phyloP scores from a whole-genome alignment of 2,888 invertebrate species.

The Megastigmus dorsalis region DNA sequence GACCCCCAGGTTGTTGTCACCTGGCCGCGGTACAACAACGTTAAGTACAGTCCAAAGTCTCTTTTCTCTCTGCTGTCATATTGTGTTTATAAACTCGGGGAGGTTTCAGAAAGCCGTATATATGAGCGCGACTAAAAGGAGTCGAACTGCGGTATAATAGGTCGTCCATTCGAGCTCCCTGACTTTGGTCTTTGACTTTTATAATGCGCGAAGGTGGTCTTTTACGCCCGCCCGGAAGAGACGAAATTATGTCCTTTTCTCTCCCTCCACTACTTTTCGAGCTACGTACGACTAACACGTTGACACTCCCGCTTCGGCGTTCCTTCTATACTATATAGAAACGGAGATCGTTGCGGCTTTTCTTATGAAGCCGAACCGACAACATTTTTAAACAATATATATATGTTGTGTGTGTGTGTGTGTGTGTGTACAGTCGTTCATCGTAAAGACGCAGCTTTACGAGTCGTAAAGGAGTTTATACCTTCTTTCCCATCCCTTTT shows the following conservation, averaged over 20 bases:
- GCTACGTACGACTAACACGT: no score
- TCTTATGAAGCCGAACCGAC: neutral
- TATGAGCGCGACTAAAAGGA: conserved; percentile 16
- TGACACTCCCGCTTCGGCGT: no score
- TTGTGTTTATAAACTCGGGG: neutral
- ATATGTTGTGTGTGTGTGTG: no score
- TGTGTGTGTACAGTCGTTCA: neutral
- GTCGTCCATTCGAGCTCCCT: conserved; percentile 1
- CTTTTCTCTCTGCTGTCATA: neutral
- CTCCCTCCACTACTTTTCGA: no score
- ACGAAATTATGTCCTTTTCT: conserved; percentile 22
- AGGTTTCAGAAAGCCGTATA: conserved; percentile 32
- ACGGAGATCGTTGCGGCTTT: no score
- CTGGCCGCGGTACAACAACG: conserved; percentile 51
- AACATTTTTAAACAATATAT: neutral
- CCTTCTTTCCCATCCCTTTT: conserved; percentile 11
- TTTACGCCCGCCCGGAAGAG: conserved; percentile 24
- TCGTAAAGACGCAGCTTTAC: conserved; percentile 19
- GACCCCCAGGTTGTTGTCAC: conserved; percentile 46
- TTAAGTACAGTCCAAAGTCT: conserved; percentile 32
- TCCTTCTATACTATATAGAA: no score
- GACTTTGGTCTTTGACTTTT: conserved; percentile 17
- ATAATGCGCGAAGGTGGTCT: conserved; percentile 30
- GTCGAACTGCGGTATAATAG: conserved; percentile 33
- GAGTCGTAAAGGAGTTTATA: conserved; percentile 42